Evolutionary conservation across 1,140 invertebrate genomes (phyloP), one percentile per base, ranked within the genome.

Genomic region (Lerema accius): DNA sequence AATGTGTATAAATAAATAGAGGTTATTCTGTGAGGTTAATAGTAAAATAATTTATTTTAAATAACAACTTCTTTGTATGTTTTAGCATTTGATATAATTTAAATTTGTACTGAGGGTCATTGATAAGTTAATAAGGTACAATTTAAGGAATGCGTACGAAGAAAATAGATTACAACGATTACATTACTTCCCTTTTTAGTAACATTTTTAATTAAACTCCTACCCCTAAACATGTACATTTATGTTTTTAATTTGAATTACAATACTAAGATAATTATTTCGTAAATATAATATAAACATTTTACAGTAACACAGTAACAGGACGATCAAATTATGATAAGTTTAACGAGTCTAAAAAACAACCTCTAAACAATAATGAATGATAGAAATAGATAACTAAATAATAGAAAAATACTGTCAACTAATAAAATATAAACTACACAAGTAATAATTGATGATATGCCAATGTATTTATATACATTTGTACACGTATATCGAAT

Each of bases 231-330:
- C 72, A 84, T 72, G 67, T 79, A 84, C 67, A 72, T 70, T 71
- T 75, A 74, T 71, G 62, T 65, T 71, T 67, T 67, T 43, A 76
- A 69, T 71, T 75, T 74, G 64, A 77, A 72, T 58, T 86, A 85
- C 76, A 80, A 74, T 75, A 62, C 81, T 84, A 82, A 63, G 70
- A 83, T 78, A 77, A 65, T 80, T 80, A 73, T 75, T 76, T 77
- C 62, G 65, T 84, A 80, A 79, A 82, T 83, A 80, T 80, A 76
- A 78, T 81, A 84, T 89, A 88, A 86, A 86, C 82, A 89, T 84
- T 86, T 81, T 84, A 86, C 79, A 89, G 86, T 85, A 86, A 81
- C 74, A 78, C 76, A 72, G 83, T 70, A 85, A 89, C 83, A 86
- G 78, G 77, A 82, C 73, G 74, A 82, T 71, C 60, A 48, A 67